Base-by-base conservation (phyloP, 1,140 invertebrate genomes). In the Drosophila pseudoananassae region DNA sequence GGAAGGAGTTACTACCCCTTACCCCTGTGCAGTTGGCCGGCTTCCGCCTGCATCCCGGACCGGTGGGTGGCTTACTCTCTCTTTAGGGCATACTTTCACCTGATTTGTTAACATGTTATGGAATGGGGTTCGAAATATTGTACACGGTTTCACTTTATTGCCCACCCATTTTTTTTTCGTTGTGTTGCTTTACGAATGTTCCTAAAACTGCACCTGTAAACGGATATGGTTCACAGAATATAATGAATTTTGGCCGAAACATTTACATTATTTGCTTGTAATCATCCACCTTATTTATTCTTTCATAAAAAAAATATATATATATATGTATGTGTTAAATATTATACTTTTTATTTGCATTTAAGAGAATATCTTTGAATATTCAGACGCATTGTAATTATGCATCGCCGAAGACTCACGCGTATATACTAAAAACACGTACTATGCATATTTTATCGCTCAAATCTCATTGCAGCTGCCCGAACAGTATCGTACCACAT, bases 11-110 rank as follows among this genome's bases (percentile, higher is more conserved):
- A 59, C 92, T 97, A 63, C 96, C 97, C 46, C 92, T 99, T 47
- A 97, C 96, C 15, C 96, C 96, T 91, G 95, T 97, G 57, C 97
- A 98, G 92, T 93, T 99, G 60, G 95, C 97, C 79, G 98, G 98
- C 27, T 99, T 99, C 92, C 93, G 98, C 69, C 93, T 99, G 65
- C 98, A 99, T 93, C 97, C 98, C 58, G 98, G 98, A 51, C 97
- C 98, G 10, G 96, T 97, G 94, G 94, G 94, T 93, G 58, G 33
- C n/a, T 36, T 36, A 20, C 20, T 20, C 10, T 36, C 33, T 36
- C 10, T 12, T 36, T 36, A 36, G 12, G 33, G 10, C 33, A 36
- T 12, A 36, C 33, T 36, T 36, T 36, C 33, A 36, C 33, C 31
- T 33, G 31, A 33, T 33, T 33, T 33, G 31, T 33, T 33, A 33